Evolutionary conservation across 1,140 invertebrate species (phyloP), one percentile per base, ranked within the genome.

Genomic region (Drosophila erecta): DNA sequence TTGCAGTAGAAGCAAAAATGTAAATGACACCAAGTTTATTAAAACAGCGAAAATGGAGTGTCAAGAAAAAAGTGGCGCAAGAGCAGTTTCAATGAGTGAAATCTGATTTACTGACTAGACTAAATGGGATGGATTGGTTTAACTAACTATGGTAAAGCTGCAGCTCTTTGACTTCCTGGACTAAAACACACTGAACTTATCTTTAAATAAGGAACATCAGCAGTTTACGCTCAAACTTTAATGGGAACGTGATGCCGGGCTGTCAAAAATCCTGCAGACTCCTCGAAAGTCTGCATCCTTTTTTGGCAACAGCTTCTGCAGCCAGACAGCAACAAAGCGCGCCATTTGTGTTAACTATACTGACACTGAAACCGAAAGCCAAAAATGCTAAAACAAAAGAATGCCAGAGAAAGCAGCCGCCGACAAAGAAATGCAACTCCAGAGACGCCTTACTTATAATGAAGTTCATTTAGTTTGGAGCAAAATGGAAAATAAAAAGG

Each of bases 401-500:
- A 37, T 30, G 30, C 8, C 8, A 30, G 30, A 47, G 7, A 47
- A 72, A 60, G 35, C 27, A 50, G 24, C 27, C 37, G 35, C 10
- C 47, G 27, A 27, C 30, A 27, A 24, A 44, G 12, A 33, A 38
- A 46, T 43, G 53, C 37, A 60, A 50, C 55, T 40, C 22, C 43
- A 64, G 46, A 73, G 40, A 53, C 61, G 76, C 57, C 69, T 81
- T 86, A 75, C 72, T 79, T 83, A 79, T 87, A 79, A 87, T 87
- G 84, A 89, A 84, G 57, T 79, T 84, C 84, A 89, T 79, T 89
- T 86, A 58, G 71, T 76, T 79, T 78, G 74, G 74, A 12, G 20
- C 3, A 43, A 44, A 44, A 44, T 55, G 38, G 40, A 69, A 65
- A 56, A 47, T 74, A 57, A 75, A 74, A 59, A 59, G 30, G 60